Percentiles rank a stretch among this genome's conserved stretches.
Evolutionary conservation across 2,113 vertebrate species (phyloP).

Genomic region (Nymphicus hollandicus): DNA sequence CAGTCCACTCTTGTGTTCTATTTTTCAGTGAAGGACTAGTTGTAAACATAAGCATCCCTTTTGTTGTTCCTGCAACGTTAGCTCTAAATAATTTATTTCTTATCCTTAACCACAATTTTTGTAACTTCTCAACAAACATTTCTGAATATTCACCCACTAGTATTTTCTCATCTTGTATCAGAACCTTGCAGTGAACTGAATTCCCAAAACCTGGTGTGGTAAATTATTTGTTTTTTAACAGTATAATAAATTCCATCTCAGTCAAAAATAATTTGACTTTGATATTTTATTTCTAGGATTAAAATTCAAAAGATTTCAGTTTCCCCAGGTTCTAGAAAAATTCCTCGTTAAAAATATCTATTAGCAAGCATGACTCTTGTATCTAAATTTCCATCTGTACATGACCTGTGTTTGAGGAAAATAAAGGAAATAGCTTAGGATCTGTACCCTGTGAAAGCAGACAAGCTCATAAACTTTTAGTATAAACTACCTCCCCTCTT

Average conservation of each 20-base stretch:
- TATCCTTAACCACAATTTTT: background rate
- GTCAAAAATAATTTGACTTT: background rate
- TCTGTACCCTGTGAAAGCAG: background rate
- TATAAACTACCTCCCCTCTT: background rate
- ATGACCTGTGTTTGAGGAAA: background rate
- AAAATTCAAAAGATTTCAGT: background rate
- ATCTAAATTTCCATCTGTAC: background rate
- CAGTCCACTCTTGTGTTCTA: background rate
- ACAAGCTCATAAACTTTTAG: background rate
- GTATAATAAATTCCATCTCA: background rate
- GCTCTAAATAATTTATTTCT: background rate
- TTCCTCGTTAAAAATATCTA: background rate
- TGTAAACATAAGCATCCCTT: background rate
- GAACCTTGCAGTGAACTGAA: background rate
- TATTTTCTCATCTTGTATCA: background rate
- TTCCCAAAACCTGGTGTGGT: background rate
- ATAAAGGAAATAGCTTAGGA: background rate
- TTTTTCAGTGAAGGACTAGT: conserved; percentile 11
- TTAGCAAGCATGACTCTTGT: background rate
- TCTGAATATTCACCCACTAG: background rate
- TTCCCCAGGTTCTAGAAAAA: background rate
- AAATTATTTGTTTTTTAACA: background rate
- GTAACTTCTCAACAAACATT: background rate
- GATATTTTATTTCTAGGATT: background rate
- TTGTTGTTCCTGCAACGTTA: background rate